Evolutionary conservation across 2,113 vertebrate species (phyloP).

Genomic region (Polyodon spathula): DNA sequence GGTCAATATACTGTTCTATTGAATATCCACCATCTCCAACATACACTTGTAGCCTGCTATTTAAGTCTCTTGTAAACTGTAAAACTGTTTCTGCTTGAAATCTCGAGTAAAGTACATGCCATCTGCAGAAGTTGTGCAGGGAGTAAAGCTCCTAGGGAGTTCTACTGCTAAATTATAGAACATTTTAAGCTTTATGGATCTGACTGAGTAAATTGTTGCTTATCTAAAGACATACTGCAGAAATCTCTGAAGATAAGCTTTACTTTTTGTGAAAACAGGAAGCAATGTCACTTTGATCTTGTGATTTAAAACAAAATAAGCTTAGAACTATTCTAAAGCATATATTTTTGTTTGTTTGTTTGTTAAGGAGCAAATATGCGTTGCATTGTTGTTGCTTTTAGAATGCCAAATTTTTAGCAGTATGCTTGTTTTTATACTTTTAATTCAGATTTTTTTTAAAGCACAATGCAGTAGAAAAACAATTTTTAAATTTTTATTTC

Average conservation of each 20-base stretch:
- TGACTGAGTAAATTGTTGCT: background rate
- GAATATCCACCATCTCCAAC: too few relatives aligned
- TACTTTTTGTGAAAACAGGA: constrained; percentile 22
- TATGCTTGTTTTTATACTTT: too few relatives aligned
- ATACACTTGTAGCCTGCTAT: too few relatives aligned
- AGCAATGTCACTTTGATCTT: constrained; percentile 12
- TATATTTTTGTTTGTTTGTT: too few relatives aligned
- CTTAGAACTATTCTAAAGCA: constrained; percentile 22
- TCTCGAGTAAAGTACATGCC: too few relatives aligned
- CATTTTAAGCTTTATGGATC: constrained; percentile 23
- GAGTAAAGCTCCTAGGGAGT: background rate
- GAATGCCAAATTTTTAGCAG: too few relatives aligned
- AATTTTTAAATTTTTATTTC: too few relatives aligned
- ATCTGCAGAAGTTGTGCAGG: background rate
- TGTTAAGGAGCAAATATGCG: too few relatives aligned
- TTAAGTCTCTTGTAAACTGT: background rate
- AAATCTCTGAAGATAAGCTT: constrained; percentile 30
- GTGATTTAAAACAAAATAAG: constrained; percentile 11
- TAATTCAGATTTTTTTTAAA: too few relatives aligned
- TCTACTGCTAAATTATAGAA: constrained; percentile 21
- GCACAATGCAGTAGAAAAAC: too few relatives aligned
- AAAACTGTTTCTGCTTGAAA: background rate
- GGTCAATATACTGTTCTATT: too few relatives aligned
- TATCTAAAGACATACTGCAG: constrained; percentile 23
- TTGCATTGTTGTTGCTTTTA: too few relatives aligned